Base-by-base conservation (phyloP, 2,797 vertebrate genomes). In the Coracias cyanogaster region DNA sequence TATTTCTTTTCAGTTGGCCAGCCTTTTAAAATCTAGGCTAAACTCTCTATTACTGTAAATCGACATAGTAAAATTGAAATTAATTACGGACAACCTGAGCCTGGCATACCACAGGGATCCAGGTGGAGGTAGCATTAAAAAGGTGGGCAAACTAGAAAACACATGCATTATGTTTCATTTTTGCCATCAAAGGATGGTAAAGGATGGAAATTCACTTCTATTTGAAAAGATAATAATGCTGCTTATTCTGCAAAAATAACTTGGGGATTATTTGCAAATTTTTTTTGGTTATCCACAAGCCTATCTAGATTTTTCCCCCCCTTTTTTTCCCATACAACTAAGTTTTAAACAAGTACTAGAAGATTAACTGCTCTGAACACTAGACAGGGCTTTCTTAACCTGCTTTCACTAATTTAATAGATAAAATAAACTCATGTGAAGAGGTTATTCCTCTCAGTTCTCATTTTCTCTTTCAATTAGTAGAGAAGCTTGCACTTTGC, bases 401-500 rank as follows among this genome's bases (percentile, higher is more conserved):
- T 69, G 64, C 35, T 76, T 35, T 82, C 64, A 62, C 15, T 54
- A 19, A 64, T 82, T 55, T 80, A 41, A 31, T 5, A 57, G 49
- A 64, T 48, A 51, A 78, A 48, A 73, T 45, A 46, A 90, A 39
- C 26, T 74, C 24, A 37, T 21, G 35, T 55, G 69, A 82, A 80
- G 33, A 69, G 46, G 26, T 67, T 77, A 79, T 58, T 78, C 37
- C 49, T 82, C 55, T 70, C 54, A 33, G 0, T 73, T 89, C 82
- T 85, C 15, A 24, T 61, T 78, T 94, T 49, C 61, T 81, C 57
- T 78, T 93, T 83, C 82, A 83, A 86, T 93, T 95, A 91, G 31
- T 33, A 88, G 48, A 85, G 52, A 71, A 51, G 41, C 11, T 29
- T 62, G 39, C 9, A 52, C 10, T 72, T 66, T 10, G 14, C 45